Evolutionary conservation across 2,888 invertebrate species (phyloP), one percentile per base, ranked within the genome.

Genomic region (Lithophane semibrunnea): DNA sequence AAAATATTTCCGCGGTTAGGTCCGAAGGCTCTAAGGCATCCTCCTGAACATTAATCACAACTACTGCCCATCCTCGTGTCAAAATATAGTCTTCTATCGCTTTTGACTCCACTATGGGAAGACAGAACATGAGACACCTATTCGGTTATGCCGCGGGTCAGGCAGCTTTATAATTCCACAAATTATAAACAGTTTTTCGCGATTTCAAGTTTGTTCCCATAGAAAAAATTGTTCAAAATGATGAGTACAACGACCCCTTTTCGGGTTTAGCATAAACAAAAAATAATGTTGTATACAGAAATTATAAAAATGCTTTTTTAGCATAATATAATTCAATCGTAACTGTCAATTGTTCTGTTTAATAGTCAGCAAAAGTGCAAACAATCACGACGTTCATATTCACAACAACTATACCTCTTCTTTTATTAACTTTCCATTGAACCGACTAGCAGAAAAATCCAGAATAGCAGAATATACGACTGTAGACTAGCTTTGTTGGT

Each of bases 321-420:
- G 42, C 54, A 24, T 42, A 58, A 7, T 49, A 61, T 67, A 67
- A 71, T 64, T 64, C 47, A 77, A 65, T 54, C 10, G n/a, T 37
- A 65, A 64, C 70, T 67, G 73, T 58, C 65, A 42, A 64, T 47
- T 73, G 60, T 75, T 80, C 47, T 67, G 42, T 72, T 63, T 69
- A 24, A 61, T 61, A 73, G 37, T 61, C 58, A 49, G 47, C 54
- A 37, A 37, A 58, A 68, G 16, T 2, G n/a, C n/a, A 74, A 83
- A 83, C 66, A 79, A 75, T 85, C 56, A 71, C 37, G n/a, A 67
- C 13, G 42, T 70, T 73, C 49, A 52, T 70, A 65, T 49, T 77
- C 47, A 66, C 64, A 69, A 72, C 64, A 71, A 73, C 29, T 70
- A 75, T n/a, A 71, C 52, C 61, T 73, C 24, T 65, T 71, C 44